Evolutionary conservation across 2,113 vertebrate species (phyloP).

Genomic region (Spermophilus dauricus): DNA sequence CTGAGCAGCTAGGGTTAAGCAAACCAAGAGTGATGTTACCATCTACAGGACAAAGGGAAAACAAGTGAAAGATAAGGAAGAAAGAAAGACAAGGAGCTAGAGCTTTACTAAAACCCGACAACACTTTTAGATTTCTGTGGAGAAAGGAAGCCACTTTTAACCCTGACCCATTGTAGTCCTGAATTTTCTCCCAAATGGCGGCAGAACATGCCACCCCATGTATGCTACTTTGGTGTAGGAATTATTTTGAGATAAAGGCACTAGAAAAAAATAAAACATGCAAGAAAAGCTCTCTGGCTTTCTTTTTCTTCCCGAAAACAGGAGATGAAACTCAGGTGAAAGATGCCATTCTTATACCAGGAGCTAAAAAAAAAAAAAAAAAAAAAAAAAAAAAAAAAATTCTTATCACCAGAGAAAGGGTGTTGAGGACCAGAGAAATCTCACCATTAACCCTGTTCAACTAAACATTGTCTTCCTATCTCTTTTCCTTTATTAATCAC

Average conservation of each 20-base stretch:
- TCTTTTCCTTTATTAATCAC: neutral
- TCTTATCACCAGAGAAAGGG: neutral
- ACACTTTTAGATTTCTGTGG: neutral
- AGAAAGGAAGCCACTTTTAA: neutral
- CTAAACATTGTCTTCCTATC: accelerated
- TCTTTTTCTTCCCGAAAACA: neutral
- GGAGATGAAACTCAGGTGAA: neutral
- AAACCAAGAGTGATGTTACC: neutral
- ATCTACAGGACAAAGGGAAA: neutral
- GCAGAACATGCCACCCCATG: too few species aligned
- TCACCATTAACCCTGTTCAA: neutral
- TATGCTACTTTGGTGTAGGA: neutral
- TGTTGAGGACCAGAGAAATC: too few species aligned
- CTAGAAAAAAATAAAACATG: neutral
- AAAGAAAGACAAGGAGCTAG: neutral
- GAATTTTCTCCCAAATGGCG: neutral
- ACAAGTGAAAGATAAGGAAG: neutral
- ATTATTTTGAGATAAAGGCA: neutral
- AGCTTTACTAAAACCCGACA: neutral
- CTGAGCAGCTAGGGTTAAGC: neutral
- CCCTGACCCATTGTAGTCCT: accelerated
- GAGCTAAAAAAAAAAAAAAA: neutral
- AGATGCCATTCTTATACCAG: neutral
- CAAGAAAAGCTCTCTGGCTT: neutral
- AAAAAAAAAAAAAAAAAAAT: neutral